Evolutionary conservation across 2,888 invertebrate species (phyloP).

Genomic region (Autographa gamma): DNA sequence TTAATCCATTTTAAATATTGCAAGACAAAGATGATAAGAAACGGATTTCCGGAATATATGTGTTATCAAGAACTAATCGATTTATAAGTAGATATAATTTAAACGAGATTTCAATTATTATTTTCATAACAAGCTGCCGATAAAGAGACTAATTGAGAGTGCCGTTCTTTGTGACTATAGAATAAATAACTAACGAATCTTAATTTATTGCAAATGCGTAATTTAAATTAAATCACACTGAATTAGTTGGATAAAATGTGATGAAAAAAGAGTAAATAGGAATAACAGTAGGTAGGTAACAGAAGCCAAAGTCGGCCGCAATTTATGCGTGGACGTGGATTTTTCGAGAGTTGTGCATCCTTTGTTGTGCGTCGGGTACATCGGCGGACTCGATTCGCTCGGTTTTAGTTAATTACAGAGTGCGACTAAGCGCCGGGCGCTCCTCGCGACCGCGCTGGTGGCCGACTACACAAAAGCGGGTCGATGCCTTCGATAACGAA

Average conservation of each 20-base stretch:
- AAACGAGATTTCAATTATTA: too few relatives aligned
- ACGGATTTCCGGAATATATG: too few relatives aligned
- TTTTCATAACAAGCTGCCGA: too few relatives aligned
- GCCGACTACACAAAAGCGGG: conserved; percentile 86
- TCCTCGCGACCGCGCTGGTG: conserved; percentile 74
- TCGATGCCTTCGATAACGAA: conserved; percentile 88
- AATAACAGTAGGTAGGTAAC: conserved; percentile 51
- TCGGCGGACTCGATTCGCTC: conserved; percentile 67
- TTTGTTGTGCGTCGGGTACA: conserved; percentile 73
- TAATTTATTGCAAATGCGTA: not conserved
- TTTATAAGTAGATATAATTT: too few relatives aligned
- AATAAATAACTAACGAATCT: not conserved
- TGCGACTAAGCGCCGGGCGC: conserved; percentile 77
- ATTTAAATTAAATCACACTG: conserved; percentile 19
- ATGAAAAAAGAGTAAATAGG: conserved; percentile 45
- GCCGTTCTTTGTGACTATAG: not conserved
- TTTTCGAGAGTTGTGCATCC: conserved; percentile 73
- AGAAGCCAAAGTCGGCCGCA: conserved; percentile 56
- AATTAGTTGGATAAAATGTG: conserved; percentile 36
- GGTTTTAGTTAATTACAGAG: conserved; percentile 87
- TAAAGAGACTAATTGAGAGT: not conserved
- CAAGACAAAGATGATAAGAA: too few relatives aligned
- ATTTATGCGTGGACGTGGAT: conserved; percentile 72
- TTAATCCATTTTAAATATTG: too few relatives aligned
- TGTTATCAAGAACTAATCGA: too few relatives aligned